phyloP scores from a whole-genome alignment of 2,888 invertebrate genomes.

The Epirrhoe tristata region DNA sequence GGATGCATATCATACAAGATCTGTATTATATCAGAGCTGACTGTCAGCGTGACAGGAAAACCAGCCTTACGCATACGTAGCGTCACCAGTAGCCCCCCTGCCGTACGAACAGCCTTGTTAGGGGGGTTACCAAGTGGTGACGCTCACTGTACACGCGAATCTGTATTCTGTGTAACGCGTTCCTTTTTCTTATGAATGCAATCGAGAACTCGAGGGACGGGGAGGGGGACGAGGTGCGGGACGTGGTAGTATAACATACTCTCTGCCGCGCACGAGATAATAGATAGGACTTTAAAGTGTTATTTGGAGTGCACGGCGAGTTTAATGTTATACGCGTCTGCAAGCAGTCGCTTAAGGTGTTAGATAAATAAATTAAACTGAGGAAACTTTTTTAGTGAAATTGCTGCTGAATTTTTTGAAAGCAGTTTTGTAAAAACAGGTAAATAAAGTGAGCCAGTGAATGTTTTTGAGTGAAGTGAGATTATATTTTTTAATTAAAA shows the following conservation, averaged over 20 bases:
- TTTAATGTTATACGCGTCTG: neutral
- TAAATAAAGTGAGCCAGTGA: neutral
- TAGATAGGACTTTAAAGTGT: neutral
- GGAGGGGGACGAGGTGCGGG: too few relatives aligned
- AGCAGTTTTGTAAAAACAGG: neutral
- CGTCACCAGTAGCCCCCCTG: too few relatives aligned
- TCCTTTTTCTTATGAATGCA: too few relatives aligned
- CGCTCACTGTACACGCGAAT: too few relatives aligned
- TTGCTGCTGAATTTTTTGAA: neutral
- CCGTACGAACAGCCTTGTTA: too few relatives aligned
- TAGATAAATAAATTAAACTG: neutral
- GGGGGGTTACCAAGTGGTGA: too few relatives aligned
- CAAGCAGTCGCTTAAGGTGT: conserved; percentile 11
- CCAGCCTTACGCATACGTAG: too few relatives aligned
- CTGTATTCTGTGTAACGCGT: too few relatives aligned
- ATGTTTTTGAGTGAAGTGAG: neutral
- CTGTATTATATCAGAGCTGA: too few relatives aligned
- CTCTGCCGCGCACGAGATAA: neutral
- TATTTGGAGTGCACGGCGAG: neutral
- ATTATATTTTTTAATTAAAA: neutral
- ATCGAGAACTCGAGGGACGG: too few relatives aligned
- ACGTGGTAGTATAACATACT: neutral
- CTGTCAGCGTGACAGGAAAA: too few relatives aligned
- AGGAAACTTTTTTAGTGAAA: neutral
- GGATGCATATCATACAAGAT: too few relatives aligned